These are phyloP conservation scores for Pantherophis guttatus DNA, from an alignment of 2,113 vertebrate genomes.

Conservation along the genomic window DNA sequence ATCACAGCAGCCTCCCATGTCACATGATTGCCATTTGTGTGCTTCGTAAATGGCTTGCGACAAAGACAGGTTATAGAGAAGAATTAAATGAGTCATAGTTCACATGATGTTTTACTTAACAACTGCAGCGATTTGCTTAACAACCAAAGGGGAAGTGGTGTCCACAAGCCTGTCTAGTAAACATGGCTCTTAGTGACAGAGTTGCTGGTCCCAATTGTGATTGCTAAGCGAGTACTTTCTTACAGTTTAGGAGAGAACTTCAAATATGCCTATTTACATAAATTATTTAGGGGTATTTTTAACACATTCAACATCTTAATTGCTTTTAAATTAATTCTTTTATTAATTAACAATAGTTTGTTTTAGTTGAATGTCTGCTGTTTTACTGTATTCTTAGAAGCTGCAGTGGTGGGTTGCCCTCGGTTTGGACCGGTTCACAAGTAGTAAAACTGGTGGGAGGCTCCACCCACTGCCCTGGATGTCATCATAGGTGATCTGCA, in stretches of 20 bases:
- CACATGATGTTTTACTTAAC: not conserved
- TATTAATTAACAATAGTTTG: not conserved
- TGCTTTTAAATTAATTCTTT: not conserved
- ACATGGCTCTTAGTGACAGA: not conserved
- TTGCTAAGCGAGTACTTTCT: not conserved
- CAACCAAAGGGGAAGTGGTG: not conserved
- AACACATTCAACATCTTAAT: not conserved
- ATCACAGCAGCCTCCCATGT: not conserved
- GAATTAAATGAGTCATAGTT: not conserved
- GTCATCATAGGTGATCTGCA: no score
- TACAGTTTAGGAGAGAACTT: not conserved
- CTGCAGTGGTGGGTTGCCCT: no score
- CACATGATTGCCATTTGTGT: not conserved
- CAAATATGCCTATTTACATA: not conserved
- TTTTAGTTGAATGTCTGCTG: not conserved
- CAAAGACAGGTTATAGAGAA: not conserved
- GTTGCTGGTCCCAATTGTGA: not conserved
- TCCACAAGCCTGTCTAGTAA: not conserved
- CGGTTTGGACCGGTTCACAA: no score
- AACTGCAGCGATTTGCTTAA: not conserved
- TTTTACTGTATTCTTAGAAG: not conserved
- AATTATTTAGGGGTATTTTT: not conserved
- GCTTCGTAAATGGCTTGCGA: not conserved
- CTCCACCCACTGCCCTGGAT: no score
- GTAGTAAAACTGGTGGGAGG: no score